Conservation (phyloP, 1,140 invertebrate species). For the Hycleus cichorii region DNA sequence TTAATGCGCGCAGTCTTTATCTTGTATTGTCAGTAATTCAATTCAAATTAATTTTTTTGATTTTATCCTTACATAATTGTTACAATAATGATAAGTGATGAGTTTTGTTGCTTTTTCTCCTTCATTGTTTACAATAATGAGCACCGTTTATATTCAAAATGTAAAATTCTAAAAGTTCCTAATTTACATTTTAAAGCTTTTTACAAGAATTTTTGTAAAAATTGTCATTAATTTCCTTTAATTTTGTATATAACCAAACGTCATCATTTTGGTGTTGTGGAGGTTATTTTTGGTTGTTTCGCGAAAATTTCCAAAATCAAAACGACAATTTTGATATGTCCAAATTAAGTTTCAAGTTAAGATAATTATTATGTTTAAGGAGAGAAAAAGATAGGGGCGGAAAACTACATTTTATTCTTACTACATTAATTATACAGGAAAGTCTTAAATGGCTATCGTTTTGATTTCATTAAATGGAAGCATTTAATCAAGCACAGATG, state of each 20-base stretch:
- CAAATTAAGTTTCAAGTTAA: constrained; percentile 3
- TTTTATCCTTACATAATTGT: background rate
- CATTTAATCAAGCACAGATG: no score
- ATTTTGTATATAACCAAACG: constrained; percentile 17
- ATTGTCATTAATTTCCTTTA: background rate
- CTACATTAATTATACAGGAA: no score
- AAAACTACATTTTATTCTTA: no score
- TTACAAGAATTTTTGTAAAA: constrained; percentile 7
- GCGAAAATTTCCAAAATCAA: constrained; percentile 11
- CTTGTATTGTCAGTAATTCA: constrained; percentile 32
- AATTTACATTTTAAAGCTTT: constrained; percentile 24
- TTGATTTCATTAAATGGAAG: no score
- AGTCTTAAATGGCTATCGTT: no score
- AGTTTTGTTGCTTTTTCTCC: no score
- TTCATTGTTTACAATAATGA: constrained; percentile 14
- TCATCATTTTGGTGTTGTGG: constrained; percentile 17
- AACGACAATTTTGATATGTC: constrained; percentile 24
- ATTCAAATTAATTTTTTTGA: constrained; percentile 13
- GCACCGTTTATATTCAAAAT: constrained; percentile 21
- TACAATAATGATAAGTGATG: no score
- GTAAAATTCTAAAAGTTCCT: constrained; percentile 21
- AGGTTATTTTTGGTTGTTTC: constrained; percentile 24
- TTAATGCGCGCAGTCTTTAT: constrained; percentile 27
- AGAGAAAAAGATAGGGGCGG: background rate
- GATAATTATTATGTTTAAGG: background rate